Evolutionary conservation across 2,888 invertebrate genomes (phyloP), one percentile per base, ranked within the genome.

Genomic region (Athalia cordata): DNA sequence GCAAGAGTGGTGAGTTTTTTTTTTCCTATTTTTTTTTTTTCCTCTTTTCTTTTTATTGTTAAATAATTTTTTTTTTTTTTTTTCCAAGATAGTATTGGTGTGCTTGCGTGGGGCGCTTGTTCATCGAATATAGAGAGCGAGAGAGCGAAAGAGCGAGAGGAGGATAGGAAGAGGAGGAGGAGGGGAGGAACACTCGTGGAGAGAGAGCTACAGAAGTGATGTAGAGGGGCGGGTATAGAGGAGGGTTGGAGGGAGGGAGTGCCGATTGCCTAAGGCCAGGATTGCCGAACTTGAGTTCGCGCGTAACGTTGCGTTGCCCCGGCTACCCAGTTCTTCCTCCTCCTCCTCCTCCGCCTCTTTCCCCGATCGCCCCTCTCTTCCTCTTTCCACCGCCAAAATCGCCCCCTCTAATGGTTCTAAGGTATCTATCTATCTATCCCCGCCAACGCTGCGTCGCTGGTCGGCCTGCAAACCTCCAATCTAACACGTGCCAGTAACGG

Each of bases 201-300:
- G 57, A 43, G 29, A 43, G 49, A 49, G 29, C 61, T 11, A 47
- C 5, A 8, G 74, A 59, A 59, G 83, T 81, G 81, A 82, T 81
- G 79, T 89, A 89, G 78, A 77, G 66, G 80, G 78, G 81, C 81
- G 82, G 83, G 80, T 77, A 76, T 91, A 90, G 91, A 91, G 92
- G 92, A 92, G 91, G 91, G 91, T 90, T 90, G 91, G 90, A 91
- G 91, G 91, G 92, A 92, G 93, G 93, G 93, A 93, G 93, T 93
- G 93, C 92, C 92, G 92, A 90, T 92, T 92, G 84, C 84, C 85
- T 82, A 82, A 82, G 79, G 80, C 83, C 79, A 86, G 79, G 87
- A 80, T 85, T 83, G 86, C 89, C 85, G 83, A 87, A 91, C 89
- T 82, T 88, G 86, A 84, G 81, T 84, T 81, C 84, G 91, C 91